Conservation (phyloP, 2,113 vertebrate genomes). For the Ochotona curzoniae region DNA sequence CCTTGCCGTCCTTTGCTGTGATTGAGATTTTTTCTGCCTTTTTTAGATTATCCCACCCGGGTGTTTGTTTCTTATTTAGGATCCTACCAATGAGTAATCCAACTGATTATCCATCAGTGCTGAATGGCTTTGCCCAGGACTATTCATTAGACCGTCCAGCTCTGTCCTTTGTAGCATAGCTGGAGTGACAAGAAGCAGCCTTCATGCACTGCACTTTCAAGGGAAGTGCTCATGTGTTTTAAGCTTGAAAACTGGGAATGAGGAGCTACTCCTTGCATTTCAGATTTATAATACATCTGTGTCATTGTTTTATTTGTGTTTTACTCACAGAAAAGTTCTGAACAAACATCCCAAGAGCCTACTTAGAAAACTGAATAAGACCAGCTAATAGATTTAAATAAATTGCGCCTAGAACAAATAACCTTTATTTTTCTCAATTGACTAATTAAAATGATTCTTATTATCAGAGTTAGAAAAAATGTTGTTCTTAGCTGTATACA, state of each 20-base stretch:
- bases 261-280: not conserved
- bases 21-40: not conserved
- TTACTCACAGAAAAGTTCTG: not conserved
- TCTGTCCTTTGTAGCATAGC: not conserved
- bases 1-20: not conserved
- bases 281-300: not conserved
- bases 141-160: not conserved
- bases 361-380: not conserved
- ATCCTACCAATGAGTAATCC: not conserved
- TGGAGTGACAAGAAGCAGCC: not conserved
- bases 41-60: not conserved
- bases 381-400: conserved; percentile 26
- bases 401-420: not conserved
- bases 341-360: not conserved
- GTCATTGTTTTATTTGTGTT: not conserved
- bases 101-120: not conserved
- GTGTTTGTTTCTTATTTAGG: not conserved
- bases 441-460: not conserved
- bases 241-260: not conserved
- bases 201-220: not conserved
- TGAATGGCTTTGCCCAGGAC: not conserved
- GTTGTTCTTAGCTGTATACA: not conserved
- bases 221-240: not conserved
- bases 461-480: conserved; percentile 2
- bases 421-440: not conserved